These are phyloP conservation scores for Pangasius mekongensis DNA, from an alignment of 2,797 vertebrate species.

Conservation along the genomic window DNA sequence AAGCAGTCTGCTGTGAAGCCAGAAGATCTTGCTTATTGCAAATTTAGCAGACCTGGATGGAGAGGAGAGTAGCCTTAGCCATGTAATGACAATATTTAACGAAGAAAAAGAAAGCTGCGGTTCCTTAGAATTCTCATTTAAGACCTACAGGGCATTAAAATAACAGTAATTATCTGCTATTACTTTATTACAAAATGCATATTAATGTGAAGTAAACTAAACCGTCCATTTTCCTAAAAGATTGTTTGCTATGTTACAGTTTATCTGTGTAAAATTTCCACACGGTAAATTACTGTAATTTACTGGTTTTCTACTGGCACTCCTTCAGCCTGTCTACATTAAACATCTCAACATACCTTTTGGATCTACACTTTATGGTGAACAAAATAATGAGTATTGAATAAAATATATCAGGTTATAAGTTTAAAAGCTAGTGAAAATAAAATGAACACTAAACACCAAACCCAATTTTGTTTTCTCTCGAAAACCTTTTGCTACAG, in stretches of 20 bases:
- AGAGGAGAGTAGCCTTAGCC: not conserved
- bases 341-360: not conserved
- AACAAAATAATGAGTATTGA: not conserved
- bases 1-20: not conserved
- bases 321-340: not conserved
- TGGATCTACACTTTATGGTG: not conserved
- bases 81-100: not conserved
- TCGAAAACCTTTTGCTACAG: not conserved
- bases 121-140: not conserved
- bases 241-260: not conserved
- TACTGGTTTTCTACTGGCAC: not conserved
- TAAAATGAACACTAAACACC: not conserved
- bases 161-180: not conserved
- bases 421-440: not conserved
- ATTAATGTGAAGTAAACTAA: not conserved
- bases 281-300: not conserved
- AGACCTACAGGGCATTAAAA: not conserved
- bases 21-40: not conserved
- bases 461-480: not conserved
- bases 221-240: not conserved
- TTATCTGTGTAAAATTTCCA: not conserved
- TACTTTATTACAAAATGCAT: not conserved
- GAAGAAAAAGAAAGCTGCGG: not conserved
- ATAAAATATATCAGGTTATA: not conserved
- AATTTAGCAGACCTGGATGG: too few species aligned